A percentile compares a stretch with the other conserved stretches of the same genome.
phyloP scores from a whole-genome alignment of 2,888 invertebrate genomes.

The Yponomeuta malinellus region DNA sequence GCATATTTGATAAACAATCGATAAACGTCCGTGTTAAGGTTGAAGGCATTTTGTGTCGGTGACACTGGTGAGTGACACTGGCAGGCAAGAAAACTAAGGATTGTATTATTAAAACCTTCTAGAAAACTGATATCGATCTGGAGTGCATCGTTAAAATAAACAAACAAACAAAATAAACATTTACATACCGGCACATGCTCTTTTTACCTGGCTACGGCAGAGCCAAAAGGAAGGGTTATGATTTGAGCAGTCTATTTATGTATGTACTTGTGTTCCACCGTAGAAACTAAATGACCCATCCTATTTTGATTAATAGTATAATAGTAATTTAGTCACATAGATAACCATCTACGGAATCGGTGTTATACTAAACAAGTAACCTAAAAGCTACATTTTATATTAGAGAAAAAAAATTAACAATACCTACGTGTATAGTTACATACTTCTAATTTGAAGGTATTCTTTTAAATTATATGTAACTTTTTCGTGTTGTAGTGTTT shows the following conservation, averaged over 20 bases:
- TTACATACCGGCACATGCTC: not conserved
- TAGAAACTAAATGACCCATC: not conserved
- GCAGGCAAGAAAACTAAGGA: not conserved
- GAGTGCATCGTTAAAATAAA: not conserved
- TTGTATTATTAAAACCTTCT: no score
- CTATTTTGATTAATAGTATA: not conserved
- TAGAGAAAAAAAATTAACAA: no score
- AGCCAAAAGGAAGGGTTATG: not conserved
- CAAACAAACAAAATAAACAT: no score
- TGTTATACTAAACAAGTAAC: no score
- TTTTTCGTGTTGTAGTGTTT: no score
- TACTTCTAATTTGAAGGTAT: no score
- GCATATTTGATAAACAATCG: conserved; percentile 63
- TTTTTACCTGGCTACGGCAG: not conserved
- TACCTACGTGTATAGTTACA: no score
- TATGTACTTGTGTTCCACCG: not conserved
- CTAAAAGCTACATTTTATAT: no score
- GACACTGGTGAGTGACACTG: not conserved
- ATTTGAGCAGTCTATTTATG: not conserved
- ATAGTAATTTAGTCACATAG: no score
- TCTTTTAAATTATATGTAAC: no score
- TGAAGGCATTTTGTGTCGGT: not conserved
- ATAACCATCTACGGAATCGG: no score
- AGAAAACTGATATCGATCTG: no score
- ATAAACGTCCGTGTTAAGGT: conserved; percentile 36